phyloP scores from a whole-genome alignment of 2,113 vertebrate species.

The Gulo gulo region DNA sequence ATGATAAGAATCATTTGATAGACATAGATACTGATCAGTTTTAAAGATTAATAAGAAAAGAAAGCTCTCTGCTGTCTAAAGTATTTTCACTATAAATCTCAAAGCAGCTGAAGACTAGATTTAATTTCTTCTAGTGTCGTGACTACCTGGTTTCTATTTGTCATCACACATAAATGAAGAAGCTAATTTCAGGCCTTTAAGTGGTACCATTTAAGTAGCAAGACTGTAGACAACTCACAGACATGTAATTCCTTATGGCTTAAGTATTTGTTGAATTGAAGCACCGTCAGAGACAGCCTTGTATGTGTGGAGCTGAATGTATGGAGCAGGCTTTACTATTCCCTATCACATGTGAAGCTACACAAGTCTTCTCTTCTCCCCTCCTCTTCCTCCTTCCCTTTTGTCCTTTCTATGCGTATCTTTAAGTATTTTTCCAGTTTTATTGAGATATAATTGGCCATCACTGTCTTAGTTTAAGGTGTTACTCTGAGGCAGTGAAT shows the following conservation, averaged over 20 bases:
- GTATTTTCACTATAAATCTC: background rate
- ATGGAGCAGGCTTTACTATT: background rate
- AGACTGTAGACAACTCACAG: background rate
- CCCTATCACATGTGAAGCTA: background rate
- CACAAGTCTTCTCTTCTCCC: background rate
- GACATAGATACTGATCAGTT: background rate
- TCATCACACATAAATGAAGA: background rate
- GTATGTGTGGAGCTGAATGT: background rate
- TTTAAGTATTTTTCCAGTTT: background rate
- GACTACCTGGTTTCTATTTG: background rate
- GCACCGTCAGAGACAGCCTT: background rate
- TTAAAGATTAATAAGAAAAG: constrained; percentile 19
- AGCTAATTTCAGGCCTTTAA: background rate
- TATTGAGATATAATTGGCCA: background rate
- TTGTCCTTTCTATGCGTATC: background rate
- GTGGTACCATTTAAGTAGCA: background rate
- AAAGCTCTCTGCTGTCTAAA: background rate
- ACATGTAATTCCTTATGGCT: background rate
- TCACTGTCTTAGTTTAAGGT: background rate
- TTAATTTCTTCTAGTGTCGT: background rate
- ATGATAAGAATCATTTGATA: background rate
- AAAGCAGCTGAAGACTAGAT: background rate
- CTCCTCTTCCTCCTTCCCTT: background rate
- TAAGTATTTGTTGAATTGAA: background rate
- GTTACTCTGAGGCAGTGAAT: background rate